These are phyloP conservation scores for Kryptolebias marmoratus DNA, from an alignment of 2,113 vertebrate genomes.

Conservation along the genomic window DNA sequence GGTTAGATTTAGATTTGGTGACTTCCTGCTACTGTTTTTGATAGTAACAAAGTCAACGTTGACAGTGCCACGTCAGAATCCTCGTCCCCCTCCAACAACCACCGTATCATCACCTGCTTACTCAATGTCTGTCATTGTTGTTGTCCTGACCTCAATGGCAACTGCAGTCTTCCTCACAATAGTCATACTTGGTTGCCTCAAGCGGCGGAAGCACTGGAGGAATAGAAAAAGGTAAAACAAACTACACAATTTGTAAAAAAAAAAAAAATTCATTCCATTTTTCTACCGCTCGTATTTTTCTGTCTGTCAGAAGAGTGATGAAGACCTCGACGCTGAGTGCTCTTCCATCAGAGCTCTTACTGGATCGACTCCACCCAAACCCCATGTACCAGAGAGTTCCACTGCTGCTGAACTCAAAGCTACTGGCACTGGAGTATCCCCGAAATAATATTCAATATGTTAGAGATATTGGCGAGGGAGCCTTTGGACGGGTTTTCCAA, in stretches of 20 bases:
- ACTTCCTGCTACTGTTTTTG: constrained; percentile 40
- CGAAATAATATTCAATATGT: constrained; percentile 98
- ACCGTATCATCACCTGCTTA: constrained; percentile 83
- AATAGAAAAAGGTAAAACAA: constrained; percentile 85
- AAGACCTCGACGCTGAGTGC: constrained; percentile 87
- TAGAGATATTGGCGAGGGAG: constrained; percentile 96
- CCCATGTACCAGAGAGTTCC: constrained; percentile 98
- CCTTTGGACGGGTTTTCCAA: constrained; percentile 97
- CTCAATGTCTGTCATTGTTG: constrained; percentile 93
- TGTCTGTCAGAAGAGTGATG: constrained; percentile 60
- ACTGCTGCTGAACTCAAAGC: constrained; percentile 92
- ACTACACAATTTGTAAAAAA: background rate
- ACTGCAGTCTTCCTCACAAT: constrained; percentile 80
- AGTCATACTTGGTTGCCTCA: constrained; percentile 83
- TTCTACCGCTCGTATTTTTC: background rate
- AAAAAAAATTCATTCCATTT: background rate
- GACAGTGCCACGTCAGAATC: constrained; percentile 74
- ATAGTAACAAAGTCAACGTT: constrained; percentile 73
- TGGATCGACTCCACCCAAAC: constrained; percentile 95
- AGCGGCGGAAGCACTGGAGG: constrained; percentile 86
- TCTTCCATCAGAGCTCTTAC: constrained; percentile 92
- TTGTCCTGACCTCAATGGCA: constrained; percentile 86
- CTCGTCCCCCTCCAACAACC: constrained; percentile 65
- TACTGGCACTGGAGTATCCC: constrained; percentile 95
- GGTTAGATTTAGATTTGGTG: too few species aligned